phyloP scores from a whole-genome alignment of 2,888 invertebrate genomes.

The Caenorhabditis plicata region DNA sequence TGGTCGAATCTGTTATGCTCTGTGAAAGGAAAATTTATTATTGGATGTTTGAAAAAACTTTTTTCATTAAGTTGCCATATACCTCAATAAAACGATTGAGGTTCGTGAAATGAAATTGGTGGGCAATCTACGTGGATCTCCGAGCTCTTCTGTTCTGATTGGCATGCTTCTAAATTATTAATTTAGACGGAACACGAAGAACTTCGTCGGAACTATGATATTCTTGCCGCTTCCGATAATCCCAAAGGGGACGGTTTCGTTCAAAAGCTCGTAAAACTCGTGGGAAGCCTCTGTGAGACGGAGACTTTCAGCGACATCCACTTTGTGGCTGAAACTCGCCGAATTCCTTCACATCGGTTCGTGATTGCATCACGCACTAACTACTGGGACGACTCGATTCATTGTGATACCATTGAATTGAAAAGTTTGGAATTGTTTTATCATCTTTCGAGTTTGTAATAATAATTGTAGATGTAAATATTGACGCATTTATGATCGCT shows the following conservation, averaged over 20 bases:
- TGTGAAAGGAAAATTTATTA: too few relatives aligned
- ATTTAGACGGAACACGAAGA: constrained; percentile 21
- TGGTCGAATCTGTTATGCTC: too few relatives aligned
- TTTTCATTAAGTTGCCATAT: too few relatives aligned
- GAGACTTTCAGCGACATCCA: constrained; percentile 13
- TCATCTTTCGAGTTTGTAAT: neutral
- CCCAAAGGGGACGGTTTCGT: constrained; percentile 3
- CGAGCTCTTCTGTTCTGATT: too few relatives aligned
- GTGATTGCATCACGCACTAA: constrained; percentile 84
- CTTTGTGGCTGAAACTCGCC: constrained; percentile 40
- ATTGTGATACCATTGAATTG: constrained; percentile 73
- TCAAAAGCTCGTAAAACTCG: constrained; percentile 5
- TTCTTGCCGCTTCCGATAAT: constrained; percentile 1
- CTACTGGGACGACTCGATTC: constrained; percentile 78
- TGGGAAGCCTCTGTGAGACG: constrained; percentile 4
- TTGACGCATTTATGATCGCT: constrained; percentile 9
- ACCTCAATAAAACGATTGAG: too few relatives aligned
- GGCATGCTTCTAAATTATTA: neutral
- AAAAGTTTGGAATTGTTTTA: constrained; percentile 57
- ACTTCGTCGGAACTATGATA: constrained; percentile 15
- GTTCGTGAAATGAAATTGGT: too few relatives aligned
- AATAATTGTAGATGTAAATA: constrained; percentile 6
- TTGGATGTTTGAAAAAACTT: too few relatives aligned
- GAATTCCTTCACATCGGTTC: constrained; percentile 83
- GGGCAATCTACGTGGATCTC: too few relatives aligned